Base-by-base conservation (phyloP, 1,140 invertebrate genomes). In the Piezodorus guildinii region DNA sequence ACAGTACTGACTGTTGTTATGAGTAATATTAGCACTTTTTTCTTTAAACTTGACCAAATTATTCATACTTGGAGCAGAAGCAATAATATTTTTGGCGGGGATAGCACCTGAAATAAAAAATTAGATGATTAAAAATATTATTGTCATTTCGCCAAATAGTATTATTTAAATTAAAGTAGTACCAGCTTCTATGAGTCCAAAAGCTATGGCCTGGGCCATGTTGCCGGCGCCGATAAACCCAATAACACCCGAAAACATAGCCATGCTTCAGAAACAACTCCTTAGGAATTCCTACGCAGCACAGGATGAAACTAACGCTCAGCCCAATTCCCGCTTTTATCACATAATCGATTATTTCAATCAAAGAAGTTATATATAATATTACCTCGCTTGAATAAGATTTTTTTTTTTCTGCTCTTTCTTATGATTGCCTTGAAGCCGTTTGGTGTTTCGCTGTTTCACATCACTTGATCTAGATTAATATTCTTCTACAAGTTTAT, bases 161-260 rank as follows among this genome's bases (percentile, higher is more conserved):
- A 64, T 6, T 43, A 59, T 43, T 30, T n/a, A n/a, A n/a, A n/a
- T n/a, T 61, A 63, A 15, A 60, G 15, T 30, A 34, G 3, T 51
- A 59, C 85, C 81, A 73, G 81, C 81, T 65, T 75, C 75, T n/a
- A 88, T 73, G 43, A 96, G 82, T 45, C 90, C 88, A 71, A 84
- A 80, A 21, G 83, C 84, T 70, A 96, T 88, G 14, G 92, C 91
- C 73, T 86, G 87, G 16, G 94, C 91, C 90, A 97, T 96, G 76
- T 93, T 91, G 62, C 94, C 94, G 66, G 90, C 90, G 14, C 94
- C 94, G 71, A 97, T 87, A 77, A 97, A 96, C 65, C 94, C 94
- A 67, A 96, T 62, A 16, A 39, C 12, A 10, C 34, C 34, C 34
- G 34, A 39, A 39, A 39, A 39, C 34, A 39, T 39, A 10, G 9